Evolutionary conservation across 1,140 invertebrate species (phyloP).

Genomic region (Zaprionus davidi): DNA sequence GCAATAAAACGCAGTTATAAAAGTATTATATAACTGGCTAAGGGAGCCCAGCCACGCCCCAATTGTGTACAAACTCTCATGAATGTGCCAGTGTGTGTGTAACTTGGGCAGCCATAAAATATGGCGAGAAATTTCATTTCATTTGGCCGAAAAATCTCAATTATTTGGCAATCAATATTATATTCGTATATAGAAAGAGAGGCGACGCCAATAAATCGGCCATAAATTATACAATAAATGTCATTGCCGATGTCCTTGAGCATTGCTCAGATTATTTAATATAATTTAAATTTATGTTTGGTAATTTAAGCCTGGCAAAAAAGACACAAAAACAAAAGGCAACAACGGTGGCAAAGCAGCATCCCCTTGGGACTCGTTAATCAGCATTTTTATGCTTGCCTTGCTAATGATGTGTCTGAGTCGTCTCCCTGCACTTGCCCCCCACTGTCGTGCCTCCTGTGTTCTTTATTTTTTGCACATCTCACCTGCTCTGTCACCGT

Average conservation of each 20-base stretch:
- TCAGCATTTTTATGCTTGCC: slow-evolving; percentile 80
- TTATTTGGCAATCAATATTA: slow-evolving; percentile 82
- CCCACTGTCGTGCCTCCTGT: neutral
- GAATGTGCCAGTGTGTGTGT: slow-evolving; percentile 6
- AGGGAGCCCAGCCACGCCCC: slow-evolving; percentile 13
- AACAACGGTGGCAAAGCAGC: slow-evolving; percentile 8
- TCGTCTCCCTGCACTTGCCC: neutral
- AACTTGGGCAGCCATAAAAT: slow-evolving; percentile 51
- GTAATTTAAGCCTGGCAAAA: slow-evolving; percentile 51
- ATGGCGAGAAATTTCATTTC: slow-evolving; percentile 66
- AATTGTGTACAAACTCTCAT: slow-evolving; percentile 3
- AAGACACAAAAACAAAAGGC: slow-evolving; percentile 13
- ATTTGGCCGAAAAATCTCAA: slow-evolving; percentile 66
- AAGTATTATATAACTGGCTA: slow-evolving; percentile 24
- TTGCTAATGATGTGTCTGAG: slow-evolving; percentile 77
- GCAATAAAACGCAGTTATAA: slow-evolving; percentile 53
- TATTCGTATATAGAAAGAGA: slow-evolving; percentile 17
- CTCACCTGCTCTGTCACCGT: slow-evolving; percentile 38
- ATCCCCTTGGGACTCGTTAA: slow-evolving; percentile 73
- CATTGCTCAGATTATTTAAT: slow-evolving; percentile 60
- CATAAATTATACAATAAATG: slow-evolving; percentile 79
- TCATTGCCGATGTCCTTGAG: slow-evolving; percentile 68
- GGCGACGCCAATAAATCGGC: slow-evolving; percentile 59
- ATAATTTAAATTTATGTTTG: slow-evolving; percentile 81
- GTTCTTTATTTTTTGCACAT: slow-evolving; percentile 28